phyloP scores from a whole-genome alignment of 2,113 vertebrate genomes.

The Lanius collurio region DNA sequence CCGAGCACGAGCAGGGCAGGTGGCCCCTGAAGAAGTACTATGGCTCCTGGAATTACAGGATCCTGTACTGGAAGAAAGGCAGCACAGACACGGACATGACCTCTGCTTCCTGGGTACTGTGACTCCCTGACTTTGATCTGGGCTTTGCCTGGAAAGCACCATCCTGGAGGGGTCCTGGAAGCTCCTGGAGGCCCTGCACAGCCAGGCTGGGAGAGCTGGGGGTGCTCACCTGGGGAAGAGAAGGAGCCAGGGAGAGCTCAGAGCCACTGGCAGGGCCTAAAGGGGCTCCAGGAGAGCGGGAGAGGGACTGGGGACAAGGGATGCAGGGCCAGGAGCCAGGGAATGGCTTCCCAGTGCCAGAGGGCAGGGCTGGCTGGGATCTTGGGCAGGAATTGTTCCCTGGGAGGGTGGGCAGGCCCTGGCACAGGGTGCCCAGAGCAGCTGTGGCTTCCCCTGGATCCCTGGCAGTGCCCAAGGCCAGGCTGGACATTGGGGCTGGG shows the following conservation, averaged over 20 bases:
- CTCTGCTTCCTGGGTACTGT: neutral
- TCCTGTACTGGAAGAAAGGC: slow-evolving; percentile 68
- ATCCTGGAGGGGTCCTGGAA: neutral
- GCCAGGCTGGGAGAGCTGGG: neutral
- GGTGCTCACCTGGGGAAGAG: neutral
- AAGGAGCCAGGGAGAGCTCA: neutral
- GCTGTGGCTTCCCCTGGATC: neutral
- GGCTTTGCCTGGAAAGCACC: neutral
- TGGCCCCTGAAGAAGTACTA: slow-evolving; percentile 63
- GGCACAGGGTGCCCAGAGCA: neutral
- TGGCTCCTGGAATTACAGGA: slow-evolving; percentile 42
- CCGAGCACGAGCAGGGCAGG: neutral
- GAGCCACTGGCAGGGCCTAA: neutral
- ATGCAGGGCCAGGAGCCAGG: rapidly evolving
- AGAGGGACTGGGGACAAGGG: neutral
- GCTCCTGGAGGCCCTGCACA: neutral
- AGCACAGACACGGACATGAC: slow-evolving; percentile 5
- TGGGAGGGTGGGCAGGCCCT: neutral
- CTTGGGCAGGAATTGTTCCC: neutral
- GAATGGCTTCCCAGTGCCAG: neutral
- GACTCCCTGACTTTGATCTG: neutral
- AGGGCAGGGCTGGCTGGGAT: neutral
- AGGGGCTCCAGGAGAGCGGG: neutral
- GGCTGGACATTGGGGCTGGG: neutral
- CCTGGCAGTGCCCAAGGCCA: neutral